Base-by-base conservation (phyloP, 2,888 invertebrate species). In the Heliconius ethilla region DNA sequence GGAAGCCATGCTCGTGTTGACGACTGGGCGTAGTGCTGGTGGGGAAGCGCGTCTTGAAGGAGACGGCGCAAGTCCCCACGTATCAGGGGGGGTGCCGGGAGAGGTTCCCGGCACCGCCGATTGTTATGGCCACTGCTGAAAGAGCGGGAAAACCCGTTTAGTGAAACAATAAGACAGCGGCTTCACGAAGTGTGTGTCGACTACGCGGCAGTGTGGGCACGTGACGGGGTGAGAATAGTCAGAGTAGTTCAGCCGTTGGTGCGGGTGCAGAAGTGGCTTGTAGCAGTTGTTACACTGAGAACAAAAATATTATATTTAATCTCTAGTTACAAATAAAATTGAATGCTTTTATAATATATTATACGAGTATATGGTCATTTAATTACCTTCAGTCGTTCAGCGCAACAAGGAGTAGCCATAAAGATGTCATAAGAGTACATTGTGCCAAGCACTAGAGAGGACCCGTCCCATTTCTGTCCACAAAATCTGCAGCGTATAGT, bases 381-480 rank as follows among this genome's bases (percentile, higher is more conserved):
- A 89, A 92, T 90, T 88, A 98, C 98, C 96, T 97, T 98, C 85
- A 99, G 96, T 85, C 99, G 96, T 88, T 98, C 98, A 88, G 97
- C 96, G 94, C 99, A 99, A 92, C 99, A 99, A 27, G 99, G 98
- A 94, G 97, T 98, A 81, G 99, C 98, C 89, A 99, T 99, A 91
- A 99, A 99, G 85, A 99, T 98, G 93, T 99, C 99, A 89, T 99
- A 99, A 80, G 98, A 98, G 95, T 99, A 99, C 98, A 99, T 99
- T 82, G 99, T 99, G 83, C 99, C 99, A 79, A 99, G 96, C 78
- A 99, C 98, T 81, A 99, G 96, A 75, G 98, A 97, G 37, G 98
- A 97, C 40, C 99, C 99, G 88, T 98, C 98, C 98, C 98, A 99
- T 84, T 96, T 97, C 85, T 96, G 96, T 73, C 96, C 96, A 91